phyloP scores from a whole-genome alignment of 2,888 invertebrate species.

The Glyphotaelius pellucidus region DNA sequence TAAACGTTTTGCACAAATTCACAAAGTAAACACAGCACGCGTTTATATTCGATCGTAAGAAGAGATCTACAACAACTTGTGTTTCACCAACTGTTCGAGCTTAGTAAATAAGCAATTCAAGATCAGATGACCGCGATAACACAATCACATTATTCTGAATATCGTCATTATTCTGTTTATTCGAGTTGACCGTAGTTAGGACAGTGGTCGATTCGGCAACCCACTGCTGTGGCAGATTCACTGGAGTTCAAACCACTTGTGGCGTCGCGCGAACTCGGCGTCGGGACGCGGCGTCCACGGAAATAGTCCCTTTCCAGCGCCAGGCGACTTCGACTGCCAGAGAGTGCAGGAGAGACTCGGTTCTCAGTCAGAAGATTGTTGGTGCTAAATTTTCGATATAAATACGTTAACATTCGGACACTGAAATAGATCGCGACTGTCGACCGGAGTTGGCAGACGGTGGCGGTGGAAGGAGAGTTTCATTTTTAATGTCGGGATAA shows the following conservation, averaged over 20 bases:
- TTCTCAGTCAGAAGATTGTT: neutral
- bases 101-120: neutral
- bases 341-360: neutral
- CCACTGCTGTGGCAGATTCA: conserved; percentile 23
- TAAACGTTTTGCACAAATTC: neutral
- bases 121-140: neutral
- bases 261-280: conserved; percentile 47
- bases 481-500: neutral
- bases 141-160: neutral
- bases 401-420: conserved; percentile 42
- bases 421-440: conserved; percentile 29
- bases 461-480: neutral
- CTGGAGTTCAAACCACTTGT: conserved; percentile 59
- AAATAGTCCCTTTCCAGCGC: conserved; percentile 28
- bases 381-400: conserved; percentile 47
- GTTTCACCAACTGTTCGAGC: neutral
- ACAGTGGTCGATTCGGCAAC: neutral
- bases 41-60: neutral
- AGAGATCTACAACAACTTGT: neutral
- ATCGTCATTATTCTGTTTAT: neutral
- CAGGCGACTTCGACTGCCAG: neutral
- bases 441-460: neutral
- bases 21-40: neutral
- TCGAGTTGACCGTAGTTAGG: neutral
- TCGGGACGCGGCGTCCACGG: conserved; percentile 37